These are phyloP conservation scores for Copidosoma floridanum DNA, from an alignment of 1,140 invertebrate species.

Conservation along the genomic window DNA sequence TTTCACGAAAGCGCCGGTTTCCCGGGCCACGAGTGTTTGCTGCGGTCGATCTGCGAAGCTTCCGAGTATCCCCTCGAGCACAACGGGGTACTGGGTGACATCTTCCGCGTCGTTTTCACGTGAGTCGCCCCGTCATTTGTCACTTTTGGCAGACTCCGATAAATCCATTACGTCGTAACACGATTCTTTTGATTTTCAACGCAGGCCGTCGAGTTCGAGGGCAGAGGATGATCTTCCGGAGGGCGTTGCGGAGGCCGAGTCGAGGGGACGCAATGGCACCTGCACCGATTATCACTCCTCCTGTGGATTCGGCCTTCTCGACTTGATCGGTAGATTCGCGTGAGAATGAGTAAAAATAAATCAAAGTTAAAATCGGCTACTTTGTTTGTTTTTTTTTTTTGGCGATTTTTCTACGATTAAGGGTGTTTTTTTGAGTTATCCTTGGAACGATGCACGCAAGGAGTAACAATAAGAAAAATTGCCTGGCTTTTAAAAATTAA, in stretches of 20 bases:
- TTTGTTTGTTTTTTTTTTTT: too few relatives aligned
- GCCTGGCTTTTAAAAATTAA: too few relatives aligned
- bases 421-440: too few relatives aligned
- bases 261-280: slow-evolving; percentile 25
- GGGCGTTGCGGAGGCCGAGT: slow-evolving; percentile 34
- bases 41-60: slow-evolving; percentile 47
- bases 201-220: slow-evolving; percentile 39
- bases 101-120: slow-evolving; percentile 45
- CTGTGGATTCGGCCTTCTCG: slow-evolving; percentile 38
- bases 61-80: slow-evolving; percentile 32
- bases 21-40: slow-evolving; percentile 41
- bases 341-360: too few relatives aligned
- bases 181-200: too few relatives aligned
- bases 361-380: too few relatives aligned
- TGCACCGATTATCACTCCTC: slow-evolving; percentile 30
- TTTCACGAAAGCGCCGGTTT: slow-evolving; percentile 46
- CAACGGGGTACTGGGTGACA: slow-evolving; percentile 45
- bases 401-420: too few relatives aligned
- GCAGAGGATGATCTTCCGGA: slow-evolving; percentile 31
- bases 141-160: too few relatives aligned
- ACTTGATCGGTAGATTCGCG: slow-evolving; percentile 41
- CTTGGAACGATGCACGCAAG: too few relatives aligned
- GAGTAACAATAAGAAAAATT: too few relatives aligned
- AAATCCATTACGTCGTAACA: too few relatives aligned
- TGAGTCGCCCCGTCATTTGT: too few relatives aligned